Evolutionary conservation across 2,113 vertebrate genomes (phyloP), one percentile per base, ranked within the genome.

Genomic region (Lipotes vexillifer): DNA sequence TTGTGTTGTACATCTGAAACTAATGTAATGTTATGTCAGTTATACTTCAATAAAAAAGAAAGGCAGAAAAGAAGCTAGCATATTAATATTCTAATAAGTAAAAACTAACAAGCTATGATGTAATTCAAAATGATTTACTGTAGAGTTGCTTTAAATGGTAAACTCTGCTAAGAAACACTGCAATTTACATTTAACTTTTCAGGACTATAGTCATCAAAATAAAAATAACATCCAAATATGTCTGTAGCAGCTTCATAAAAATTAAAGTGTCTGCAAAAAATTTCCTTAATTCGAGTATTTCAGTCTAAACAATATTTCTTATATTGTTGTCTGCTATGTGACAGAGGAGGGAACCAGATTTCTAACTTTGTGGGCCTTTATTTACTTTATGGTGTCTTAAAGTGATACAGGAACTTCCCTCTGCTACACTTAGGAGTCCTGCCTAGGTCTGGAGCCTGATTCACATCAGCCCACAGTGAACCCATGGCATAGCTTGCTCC

Each of bases 41-140:
- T 55, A 78, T 78, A 55, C 11, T 52, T n/a, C 46, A 52, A 78
- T 55, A 52, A 78, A 78, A 78, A 77, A 77, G 33, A 36, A 78
- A 36, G 20, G 75, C 49, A 78, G 55, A 61, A n/a, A 14, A 78
- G 12, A 55, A 87, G 68, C 9, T 63, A 61, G 29, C 46, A 61
- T 31, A 66, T 65, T 94, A 63, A 69, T 44, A 88, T 71, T 86
- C 25, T 68, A 84, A 83, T 49, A 86, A 81, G 65, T 82, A 82
- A 78, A 87, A 78, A 59, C 27, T 69, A 84, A 77, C 78, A 82
- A 92, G 38, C 15, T 63, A 59, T 49, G 17, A 63, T 78, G 5
- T 23, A 95, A 95, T 84, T 92, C 23, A 88, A 82, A 95, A 87
- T 68, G 10, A 84, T 65, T 94, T 90, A 74, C 17, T n/a, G 8